These are phyloP conservation scores for Drosophila fulvimacula DNA, from an alignment of 2,888 invertebrate species.

Conservation along the genomic window DNA sequence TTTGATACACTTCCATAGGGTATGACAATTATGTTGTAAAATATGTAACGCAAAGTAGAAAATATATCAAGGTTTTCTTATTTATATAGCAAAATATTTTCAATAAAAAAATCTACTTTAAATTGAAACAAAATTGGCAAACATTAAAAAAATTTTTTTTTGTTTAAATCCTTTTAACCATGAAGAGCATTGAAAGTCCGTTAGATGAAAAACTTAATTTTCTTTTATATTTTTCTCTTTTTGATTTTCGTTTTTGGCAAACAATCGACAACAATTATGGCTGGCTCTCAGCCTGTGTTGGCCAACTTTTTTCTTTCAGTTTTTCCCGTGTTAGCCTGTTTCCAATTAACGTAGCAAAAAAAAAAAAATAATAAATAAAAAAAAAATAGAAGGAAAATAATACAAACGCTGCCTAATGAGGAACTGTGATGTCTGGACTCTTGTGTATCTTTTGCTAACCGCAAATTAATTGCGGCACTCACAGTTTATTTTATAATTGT, in stretches of 20 bases:
- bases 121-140: no score
- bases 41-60: background rate
- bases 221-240: constrained; percentile 22
- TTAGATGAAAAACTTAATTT: background rate
- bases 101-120: background rate
- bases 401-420: constrained; percentile 70
- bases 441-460: constrained; percentile 64
- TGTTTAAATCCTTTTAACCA: background rate
- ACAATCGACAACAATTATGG: constrained; percentile 67
- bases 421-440: constrained; percentile 26
- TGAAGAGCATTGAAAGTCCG: constrained; percentile 9
- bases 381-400: constrained; percentile 19
- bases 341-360: constrained; percentile 68
- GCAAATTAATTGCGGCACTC: constrained; percentile 74
- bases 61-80: no score
- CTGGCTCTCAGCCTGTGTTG: constrained; percentile 31
- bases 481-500: constrained; percentile 73
- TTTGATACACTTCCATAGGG: constrained; percentile 1
- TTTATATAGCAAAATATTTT: no score
- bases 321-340: constrained; percentile 30
- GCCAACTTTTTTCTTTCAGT: constrained; percentile 5
- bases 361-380: background rate
- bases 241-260: constrained; percentile 45
- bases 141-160: no score
- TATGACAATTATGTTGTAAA: background rate